Conservation (phyloP, 2,113 vertebrate species). For the Leptobrachium leishanense region DNA sequence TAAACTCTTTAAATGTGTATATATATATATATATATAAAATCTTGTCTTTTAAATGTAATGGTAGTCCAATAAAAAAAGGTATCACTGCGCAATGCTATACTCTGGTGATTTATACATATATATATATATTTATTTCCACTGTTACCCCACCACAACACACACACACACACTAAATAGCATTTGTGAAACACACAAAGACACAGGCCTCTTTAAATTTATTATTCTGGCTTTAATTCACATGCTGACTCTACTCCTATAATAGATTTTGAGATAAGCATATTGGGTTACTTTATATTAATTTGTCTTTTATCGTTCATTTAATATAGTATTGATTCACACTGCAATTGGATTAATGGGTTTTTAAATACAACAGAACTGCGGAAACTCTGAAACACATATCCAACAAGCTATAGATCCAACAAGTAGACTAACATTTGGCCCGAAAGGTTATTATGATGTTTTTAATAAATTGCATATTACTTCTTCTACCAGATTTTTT, state of each 20-base stretch:
- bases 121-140: no score
- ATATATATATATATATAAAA: no score
- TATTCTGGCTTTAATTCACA: slow-evolving; percentile 15
- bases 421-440: slow-evolving; percentile 52
- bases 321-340: slow-evolving; percentile 68
- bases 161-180: no score
- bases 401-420: slow-evolving; percentile 46
- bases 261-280: slow-evolving; percentile 46
- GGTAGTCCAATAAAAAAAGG: no score
- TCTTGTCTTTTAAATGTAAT: no score
- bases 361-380: slow-evolving; percentile 57
- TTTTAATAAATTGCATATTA: slow-evolving; percentile 55
- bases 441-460: slow-evolving; percentile 59
- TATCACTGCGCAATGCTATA: no score
- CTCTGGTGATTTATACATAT: no score
- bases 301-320: slow-evolving; percentile 67
- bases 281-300: slow-evolving; percentile 67
- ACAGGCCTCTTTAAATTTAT: no score
- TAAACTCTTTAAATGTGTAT: no score
- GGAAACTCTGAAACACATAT: slow-evolving; percentile 53
- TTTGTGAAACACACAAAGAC: no score
- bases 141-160: no score
- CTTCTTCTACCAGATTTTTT: slow-evolving; percentile 42
- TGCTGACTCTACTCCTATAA: slow-evolving; percentile 54
- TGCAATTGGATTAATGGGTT: slow-evolving; percentile 67